Evolutionary conservation across 2,113 vertebrate genomes (phyloP).

Genomic region (Desmodus rotundus): DNA sequence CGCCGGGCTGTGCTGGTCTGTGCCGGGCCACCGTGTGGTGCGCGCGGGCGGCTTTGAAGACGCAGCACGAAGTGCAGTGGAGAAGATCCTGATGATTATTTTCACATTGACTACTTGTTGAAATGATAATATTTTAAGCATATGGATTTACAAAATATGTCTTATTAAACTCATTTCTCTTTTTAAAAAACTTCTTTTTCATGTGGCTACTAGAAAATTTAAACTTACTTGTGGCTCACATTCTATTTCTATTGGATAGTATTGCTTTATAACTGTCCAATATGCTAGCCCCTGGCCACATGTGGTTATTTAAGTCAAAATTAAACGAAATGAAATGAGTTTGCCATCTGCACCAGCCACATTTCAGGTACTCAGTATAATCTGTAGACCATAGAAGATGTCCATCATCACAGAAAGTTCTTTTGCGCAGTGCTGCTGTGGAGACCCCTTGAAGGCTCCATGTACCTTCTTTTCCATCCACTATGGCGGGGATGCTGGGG

Average conservation of each 20-base stretch:
- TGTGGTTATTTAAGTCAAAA: constrained; percentile 5
- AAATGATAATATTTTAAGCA: not conserved
- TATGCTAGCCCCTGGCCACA: not conserved
- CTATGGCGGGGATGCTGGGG: not conserved
- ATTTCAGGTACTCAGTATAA: not conserved
- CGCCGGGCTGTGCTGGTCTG: too few relatives aligned
- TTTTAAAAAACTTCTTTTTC: not conserved
- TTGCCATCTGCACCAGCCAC: not conserved
- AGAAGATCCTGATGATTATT: not conserved
- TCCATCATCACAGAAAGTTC: not conserved
- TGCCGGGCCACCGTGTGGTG: too few relatives aligned
- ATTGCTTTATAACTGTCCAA: not conserved
- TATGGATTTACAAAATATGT: not conserved
- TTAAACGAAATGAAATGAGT: not conserved
- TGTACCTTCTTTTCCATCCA: not conserved
- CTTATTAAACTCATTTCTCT: not conserved
- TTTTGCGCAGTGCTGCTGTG: not conserved
- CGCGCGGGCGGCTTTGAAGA: not conserved
- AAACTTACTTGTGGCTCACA: not conserved
- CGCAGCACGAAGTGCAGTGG: not conserved
- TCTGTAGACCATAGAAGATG: not conserved
- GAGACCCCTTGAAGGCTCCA: not conserved
- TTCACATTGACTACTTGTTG: not conserved
- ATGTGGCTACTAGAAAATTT: not conserved
- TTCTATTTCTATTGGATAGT: not conserved